Conservation (phyloP, 2,113 vertebrate genomes). For the Ochotona princeps region DNA sequence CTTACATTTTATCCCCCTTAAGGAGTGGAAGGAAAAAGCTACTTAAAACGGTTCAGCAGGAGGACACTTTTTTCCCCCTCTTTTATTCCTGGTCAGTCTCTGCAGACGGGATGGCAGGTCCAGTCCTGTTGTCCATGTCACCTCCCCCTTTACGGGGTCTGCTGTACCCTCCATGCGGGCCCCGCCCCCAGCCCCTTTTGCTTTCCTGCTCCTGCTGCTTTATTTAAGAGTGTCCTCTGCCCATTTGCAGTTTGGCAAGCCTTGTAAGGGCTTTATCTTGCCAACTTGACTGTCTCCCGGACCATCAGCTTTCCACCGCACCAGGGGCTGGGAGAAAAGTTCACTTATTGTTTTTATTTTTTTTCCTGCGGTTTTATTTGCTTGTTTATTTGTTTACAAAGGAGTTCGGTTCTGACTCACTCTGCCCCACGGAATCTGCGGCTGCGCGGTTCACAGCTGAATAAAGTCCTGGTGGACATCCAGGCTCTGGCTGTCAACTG, state of each 20-base stretch:
- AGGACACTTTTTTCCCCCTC: not conserved
- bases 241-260: constrained; percentile 19
- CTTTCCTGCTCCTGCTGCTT: not conserved
- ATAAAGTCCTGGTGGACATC: constrained; percentile 79
- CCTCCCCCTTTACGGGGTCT: not conserved
- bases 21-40: not conserved
- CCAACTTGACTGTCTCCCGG: constrained; percentile 46
- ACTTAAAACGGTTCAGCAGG: not conserved
- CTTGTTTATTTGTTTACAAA: constrained; percentile 50
- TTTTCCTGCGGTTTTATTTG: not conserved
- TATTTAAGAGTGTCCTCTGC: not conserved
- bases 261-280: constrained; percentile 38
- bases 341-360: not conserved
- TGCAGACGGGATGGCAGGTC: constrained; percentile 35
- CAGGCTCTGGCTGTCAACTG: constrained; percentile 77
- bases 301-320: constrained; percentile 46
- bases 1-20: too few relatives aligned
- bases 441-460: constrained; percentile 75
- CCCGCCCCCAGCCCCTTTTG: not conserved
- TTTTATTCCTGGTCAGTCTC: not conserved
- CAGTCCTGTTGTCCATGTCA: constrained; percentile 32
- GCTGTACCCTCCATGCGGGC: constrained; percentile 21
- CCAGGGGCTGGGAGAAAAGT: not conserved
- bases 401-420: constrained; percentile 77
- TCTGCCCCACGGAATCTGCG: constrained; percentile 48